phyloP scores from a whole-genome alignment of 2,797 vertebrate genomes.

The Sciurus vulgaris region DNA sequence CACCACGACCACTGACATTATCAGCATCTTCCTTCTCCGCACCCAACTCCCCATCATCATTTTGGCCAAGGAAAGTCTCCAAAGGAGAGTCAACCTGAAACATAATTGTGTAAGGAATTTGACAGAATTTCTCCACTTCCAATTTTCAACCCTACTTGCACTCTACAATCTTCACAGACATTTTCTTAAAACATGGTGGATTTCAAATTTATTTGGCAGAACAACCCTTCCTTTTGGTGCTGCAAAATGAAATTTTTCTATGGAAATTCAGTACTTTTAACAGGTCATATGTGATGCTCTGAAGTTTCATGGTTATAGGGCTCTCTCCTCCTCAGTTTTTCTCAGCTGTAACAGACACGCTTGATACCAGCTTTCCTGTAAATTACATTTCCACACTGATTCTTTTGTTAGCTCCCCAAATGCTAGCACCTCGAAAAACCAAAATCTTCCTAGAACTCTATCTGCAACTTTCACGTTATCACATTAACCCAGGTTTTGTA shows the following conservation, averaged over 20 bases:
- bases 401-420: background rate
- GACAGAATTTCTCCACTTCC: background rate
- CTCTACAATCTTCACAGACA: background rate
- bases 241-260: background rate
- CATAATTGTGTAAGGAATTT: background rate
- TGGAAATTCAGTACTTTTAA: background rate
- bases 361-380: background rate
- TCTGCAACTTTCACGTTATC: background rate
- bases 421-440: background rate
- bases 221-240: background rate
- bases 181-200: background rate
- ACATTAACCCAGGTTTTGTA: slow-evolving; percentile 6
- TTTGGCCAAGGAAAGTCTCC: background rate
- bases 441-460: background rate
- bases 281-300: background rate
- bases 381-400: background rate
- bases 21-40: background rate
- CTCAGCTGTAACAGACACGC: background rate
- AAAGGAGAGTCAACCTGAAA: background rate
- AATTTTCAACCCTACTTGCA: background rate
- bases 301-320: background rate
- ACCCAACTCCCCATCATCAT: rapidly evolving
- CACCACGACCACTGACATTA: rapidly evolving
- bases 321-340: background rate
- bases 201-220: background rate